Conservation (phyloP, 2,113 vertebrate genomes). For the Anthoscopus minutus region DNA sequence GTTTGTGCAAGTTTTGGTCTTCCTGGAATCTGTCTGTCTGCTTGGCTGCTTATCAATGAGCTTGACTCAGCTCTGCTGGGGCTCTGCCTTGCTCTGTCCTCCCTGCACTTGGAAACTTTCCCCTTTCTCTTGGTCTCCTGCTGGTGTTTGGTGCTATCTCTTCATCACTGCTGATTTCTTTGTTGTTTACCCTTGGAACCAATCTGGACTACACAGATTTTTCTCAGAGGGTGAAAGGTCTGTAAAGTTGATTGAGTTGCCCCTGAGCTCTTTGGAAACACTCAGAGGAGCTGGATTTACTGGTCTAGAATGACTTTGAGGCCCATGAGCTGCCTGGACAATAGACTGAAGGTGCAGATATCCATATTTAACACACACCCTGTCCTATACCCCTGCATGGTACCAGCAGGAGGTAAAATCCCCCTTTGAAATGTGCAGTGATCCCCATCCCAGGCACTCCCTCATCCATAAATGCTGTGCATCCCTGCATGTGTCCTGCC, state of each 20-base stretch:
- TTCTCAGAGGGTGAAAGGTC: background rate
- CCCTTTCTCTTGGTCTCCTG: background rate
- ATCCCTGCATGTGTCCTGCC: background rate
- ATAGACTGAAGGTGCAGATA: background rate
- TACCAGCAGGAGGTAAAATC: background rate
- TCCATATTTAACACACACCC: background rate
- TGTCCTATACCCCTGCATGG: background rate
- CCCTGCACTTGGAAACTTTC: background rate
- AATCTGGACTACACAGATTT: background rate
- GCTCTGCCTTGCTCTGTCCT: background rate
- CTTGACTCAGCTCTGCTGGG: background rate
- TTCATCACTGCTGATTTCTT: constrained; percentile 1
- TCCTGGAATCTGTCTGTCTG: constrained; percentile 18
- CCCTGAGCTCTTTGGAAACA: background rate
- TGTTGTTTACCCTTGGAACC: background rate
- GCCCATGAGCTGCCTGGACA: background rate
- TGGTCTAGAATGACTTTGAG: background rate
- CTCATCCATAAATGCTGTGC: background rate
- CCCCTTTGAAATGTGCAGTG: background rate
- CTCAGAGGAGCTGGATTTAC: background rate
- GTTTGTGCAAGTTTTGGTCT: constrained; percentile 16
- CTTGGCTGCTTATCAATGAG: background rate
- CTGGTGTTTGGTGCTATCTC: background rate
- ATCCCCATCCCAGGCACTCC: background rate
- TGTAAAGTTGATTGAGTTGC: background rate